phyloP scores from a whole-genome alignment of 92 coral and sea anemone genomes.

The Diadumene lineata region DNA sequence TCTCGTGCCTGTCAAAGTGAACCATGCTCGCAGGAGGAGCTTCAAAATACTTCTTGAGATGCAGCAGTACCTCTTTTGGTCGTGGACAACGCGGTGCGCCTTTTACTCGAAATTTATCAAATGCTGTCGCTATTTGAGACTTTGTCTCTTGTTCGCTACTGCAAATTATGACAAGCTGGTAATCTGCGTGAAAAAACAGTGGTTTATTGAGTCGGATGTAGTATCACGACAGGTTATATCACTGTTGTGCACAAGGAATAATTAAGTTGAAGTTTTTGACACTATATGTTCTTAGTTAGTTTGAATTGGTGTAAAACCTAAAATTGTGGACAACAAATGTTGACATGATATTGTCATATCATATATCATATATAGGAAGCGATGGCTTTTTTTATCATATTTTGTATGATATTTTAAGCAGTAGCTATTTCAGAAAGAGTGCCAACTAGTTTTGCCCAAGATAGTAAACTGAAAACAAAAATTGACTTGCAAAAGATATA shows the following conservation, averaged over 20 bases:
- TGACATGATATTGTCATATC: too few relatives aligned
- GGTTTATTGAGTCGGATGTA: constrained; percentile 3
- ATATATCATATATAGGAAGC: too few relatives aligned
- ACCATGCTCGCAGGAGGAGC: constrained; percentile 26
- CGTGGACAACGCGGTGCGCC: constrained; percentile 64
- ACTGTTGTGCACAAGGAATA: too few relatives aligned
- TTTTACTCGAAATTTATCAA: constrained; percentile 57
- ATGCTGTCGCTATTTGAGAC: constrained; percentile 78
- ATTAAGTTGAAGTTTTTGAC: too few relatives aligned
- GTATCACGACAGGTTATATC: neutral
- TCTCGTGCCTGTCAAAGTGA: constrained; percentile 31
- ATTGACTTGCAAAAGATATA: neutral
- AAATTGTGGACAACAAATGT: too few relatives aligned
- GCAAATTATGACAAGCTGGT: constrained; percentile 71
- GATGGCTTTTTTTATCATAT: too few relatives aligned
- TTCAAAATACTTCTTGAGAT: constrained; percentile 52
- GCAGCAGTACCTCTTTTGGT: constrained; percentile 38
- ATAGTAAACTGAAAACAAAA: neutral
- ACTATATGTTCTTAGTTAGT: too few relatives aligned
- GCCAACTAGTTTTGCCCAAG: too few relatives aligned
- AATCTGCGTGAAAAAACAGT: constrained; percentile 38
- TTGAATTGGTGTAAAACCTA: too few relatives aligned
- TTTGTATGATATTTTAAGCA: too few relatives aligned
- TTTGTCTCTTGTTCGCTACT: constrained; percentile 80
- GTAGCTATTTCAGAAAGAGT: neutral